Conservation (phyloP, 35 echinoderm and acorn worm species). For the Nesometra sesokonis region DNA sequence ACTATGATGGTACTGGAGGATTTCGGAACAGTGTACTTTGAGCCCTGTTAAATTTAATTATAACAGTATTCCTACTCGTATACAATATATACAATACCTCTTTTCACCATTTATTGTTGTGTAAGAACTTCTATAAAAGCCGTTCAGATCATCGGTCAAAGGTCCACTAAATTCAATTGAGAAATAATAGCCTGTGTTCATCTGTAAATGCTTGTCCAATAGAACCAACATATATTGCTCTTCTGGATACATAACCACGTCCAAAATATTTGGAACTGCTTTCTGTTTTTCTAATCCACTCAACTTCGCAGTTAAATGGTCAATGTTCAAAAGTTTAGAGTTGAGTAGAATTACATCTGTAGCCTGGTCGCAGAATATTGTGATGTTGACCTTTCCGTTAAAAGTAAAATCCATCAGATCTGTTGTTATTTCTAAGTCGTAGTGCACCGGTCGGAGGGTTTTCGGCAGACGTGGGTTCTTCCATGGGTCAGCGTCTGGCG, state of each 20-base stretch:
- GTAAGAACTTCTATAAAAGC: conserved; percentile 60
- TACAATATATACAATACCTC: conserved; percentile 28
- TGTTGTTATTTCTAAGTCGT: conserved; percentile 35
- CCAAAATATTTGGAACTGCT: too few species aligned
- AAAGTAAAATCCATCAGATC: conserved; percentile 29
- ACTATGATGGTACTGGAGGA: too few species aligned
- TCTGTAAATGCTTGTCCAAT: neutral
- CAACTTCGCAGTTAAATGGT: neutral
- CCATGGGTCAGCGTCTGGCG: conserved; percentile 15
- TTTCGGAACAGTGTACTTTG: too few species aligned
- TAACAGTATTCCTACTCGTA: too few species aligned
- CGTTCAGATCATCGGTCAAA: conserved; percentile 5
- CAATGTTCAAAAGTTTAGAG: conserved; percentile 7
- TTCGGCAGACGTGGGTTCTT: conserved; percentile 34
- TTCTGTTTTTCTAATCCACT: neutral
- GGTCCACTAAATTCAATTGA: neutral
- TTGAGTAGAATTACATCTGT: conserved; percentile 40
- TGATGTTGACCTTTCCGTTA: conserved; percentile 21
- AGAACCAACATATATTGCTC: neutral
- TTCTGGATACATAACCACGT: neutral
- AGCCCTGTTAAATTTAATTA: too few species aligned
- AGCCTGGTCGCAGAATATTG: conserved; percentile 9
- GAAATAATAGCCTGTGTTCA: neutral
- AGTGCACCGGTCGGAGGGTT: conserved; percentile 14
- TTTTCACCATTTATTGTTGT: conserved; percentile 36